Base-by-base conservation (phyloP, 2,888 invertebrate genomes). In the Lycaena phlaeas region DNA sequence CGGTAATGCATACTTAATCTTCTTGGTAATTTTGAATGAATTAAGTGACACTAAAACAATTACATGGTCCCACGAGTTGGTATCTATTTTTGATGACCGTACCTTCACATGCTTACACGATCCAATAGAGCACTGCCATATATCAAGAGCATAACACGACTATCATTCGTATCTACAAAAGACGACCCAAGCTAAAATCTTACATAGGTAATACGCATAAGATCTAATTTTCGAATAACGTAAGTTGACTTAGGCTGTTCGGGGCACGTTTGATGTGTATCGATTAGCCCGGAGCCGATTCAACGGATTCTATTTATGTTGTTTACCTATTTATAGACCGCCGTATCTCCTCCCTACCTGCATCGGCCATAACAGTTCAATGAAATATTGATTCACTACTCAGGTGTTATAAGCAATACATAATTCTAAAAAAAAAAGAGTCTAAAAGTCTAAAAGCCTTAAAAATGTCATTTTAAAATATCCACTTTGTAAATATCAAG, bases 261-360 rank as follows among this genome's bases (percentile, higher is more conserved):
- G 49, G 39, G 36, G 44, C 48, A n/a, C n/a, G n/a, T n/a, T n/a
- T n/a, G 51, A 51, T 46, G 50, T 46, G 71, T 82, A 84, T 84
- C 76, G 82, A 84, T 84, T 82, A 74, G 66, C 67, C 66, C 66
- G 59, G 61, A 67, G 73, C 64, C 76, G 70, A 82, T 81, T 79
- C 78, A 78, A 75, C 70, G 67, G 70, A 61, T 70, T 71, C 76
- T 79, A 81, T 82, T 82, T 82, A 78, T 73, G 75, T 74, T 77
- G 69, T 69, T 81, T 79, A 81, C 78, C 79, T 81, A 82, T 84
- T 82, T 84, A 82, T 84, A 82, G 74, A 68, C 63, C 64, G 61
- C 64, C 60, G 61, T 71, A 72, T 72, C 70, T 59, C 25, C 67
- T 71, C 63, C 64, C 73, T 77, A 81, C 81, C 77, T 82, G 76